phyloP scores from a whole-genome alignment of 2,113 vertebrate genomes.

The Isurus oxyrinchus region DNA sequence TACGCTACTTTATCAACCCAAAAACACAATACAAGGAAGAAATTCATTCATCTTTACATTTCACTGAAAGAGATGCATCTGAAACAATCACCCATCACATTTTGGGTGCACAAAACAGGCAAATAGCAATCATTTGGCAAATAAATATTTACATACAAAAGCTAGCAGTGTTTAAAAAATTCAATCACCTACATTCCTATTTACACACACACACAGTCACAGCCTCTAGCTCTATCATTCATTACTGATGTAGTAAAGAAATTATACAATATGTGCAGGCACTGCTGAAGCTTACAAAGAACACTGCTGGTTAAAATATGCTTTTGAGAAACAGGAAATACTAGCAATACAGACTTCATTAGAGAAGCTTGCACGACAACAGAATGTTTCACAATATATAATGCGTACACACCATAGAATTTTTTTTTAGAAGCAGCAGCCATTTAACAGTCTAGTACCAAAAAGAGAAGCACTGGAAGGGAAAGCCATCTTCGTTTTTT shows the following conservation, averaged over 20 bases:
- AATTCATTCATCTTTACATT: background rate
- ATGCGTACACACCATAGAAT: background rate
- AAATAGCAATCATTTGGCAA: background rate
- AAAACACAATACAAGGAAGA: background rate
- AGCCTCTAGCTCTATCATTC: background rate
- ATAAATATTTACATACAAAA: background rate
- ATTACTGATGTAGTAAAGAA: background rate
- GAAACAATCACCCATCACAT: background rate
- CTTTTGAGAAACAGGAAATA: background rate
- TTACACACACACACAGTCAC: background rate
- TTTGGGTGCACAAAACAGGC: background rate
- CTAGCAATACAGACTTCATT: background rate
- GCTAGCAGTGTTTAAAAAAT: background rate
- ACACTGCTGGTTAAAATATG: background rate
- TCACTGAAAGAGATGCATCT: background rate
- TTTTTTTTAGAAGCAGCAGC: background rate
- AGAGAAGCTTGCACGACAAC: background rate
- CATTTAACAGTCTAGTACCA: background rate
- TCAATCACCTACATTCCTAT: background rate
- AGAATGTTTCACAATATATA: background rate
- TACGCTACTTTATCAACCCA: background rate
- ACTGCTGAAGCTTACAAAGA: background rate
- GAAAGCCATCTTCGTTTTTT: background rate
- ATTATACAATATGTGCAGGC: background rate
- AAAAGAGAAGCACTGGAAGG: too few relatives aligned